A percentile compares a stretch with the other conserved stretches of the same genome.
These are phyloP conservation scores for Genyomyrus donnyi DNA, from an alignment of 2,113 vertebrate genomes.

Conservation along the genomic window DNA sequence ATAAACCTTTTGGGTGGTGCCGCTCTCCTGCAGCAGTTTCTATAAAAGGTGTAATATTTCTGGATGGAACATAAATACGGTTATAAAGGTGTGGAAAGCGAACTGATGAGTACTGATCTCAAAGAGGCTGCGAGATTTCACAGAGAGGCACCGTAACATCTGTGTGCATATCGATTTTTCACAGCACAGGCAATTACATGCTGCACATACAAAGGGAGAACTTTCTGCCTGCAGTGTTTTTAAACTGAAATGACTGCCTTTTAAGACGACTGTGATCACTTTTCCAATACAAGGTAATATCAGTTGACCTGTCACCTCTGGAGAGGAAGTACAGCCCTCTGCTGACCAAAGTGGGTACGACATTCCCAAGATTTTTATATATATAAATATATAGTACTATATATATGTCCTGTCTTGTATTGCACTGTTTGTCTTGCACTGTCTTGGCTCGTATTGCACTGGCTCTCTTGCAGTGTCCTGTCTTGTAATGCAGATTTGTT, in stretches of 20 bases:
- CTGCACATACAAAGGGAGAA: not conserved
- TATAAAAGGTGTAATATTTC: not conserved
- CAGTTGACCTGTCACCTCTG: not conserved
- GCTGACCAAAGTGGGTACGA: not conserved
- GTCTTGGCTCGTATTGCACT: not conserved
- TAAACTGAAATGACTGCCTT: not conserved
- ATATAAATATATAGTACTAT: no score
- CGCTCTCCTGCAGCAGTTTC: not conserved
- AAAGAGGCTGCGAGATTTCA: not conserved
- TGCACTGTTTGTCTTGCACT: not conserved
- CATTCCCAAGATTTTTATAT: not conserved
- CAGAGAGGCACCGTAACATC: not conserved
- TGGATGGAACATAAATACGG: not conserved
- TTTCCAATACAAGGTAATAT: not conserved
- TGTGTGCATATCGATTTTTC: not conserved
- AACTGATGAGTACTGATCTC: not conserved
- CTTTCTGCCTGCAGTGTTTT: not conserved
- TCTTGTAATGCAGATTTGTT: not conserved
- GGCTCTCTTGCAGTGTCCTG: not conserved
- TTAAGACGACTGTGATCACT: not conserved
- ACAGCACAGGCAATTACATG: not conserved
- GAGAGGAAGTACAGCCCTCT: not conserved
- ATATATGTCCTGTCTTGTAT: not conserved
- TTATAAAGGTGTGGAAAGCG: not conserved
- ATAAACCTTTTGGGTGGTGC: not conserved